Evolutionary conservation across 2,888 invertebrate genomes (phyloP).

Genomic region (Watsonalla binaria): DNA sequence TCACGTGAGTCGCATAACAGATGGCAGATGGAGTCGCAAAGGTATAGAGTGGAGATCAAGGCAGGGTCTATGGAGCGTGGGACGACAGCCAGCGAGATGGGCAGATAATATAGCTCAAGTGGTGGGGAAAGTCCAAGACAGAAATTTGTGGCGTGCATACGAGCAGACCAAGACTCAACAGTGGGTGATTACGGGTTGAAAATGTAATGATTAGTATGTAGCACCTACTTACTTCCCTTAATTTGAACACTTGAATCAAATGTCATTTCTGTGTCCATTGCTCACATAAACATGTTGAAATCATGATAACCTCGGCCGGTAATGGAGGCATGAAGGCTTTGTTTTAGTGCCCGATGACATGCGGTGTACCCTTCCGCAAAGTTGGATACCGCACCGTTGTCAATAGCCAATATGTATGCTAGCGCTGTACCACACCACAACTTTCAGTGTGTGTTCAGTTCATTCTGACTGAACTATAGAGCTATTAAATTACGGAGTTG

Average conservation of each 20-base stretch:
- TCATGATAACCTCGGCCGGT: slow-evolving; percentile 33
- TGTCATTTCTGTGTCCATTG: slow-evolving; percentile 30
- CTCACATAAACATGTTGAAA: slow-evolving; percentile 33
- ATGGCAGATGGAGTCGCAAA: too few relatives aligned
- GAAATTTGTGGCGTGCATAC: too few relatives aligned
- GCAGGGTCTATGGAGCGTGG: too few relatives aligned
- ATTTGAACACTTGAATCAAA: slow-evolving; percentile 27
- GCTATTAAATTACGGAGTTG: neutral
- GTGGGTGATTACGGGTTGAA: too few relatives aligned
- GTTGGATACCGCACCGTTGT: slow-evolving; percentile 3
- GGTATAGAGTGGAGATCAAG: too few relatives aligned
- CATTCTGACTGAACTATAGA: neutral
- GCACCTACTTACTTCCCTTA: too few relatives aligned
- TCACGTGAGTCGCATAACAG: too few relatives aligned
- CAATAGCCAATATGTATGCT: slow-evolving; percentile 1
- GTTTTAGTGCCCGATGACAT: slow-evolving; percentile 37
- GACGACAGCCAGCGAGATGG: too few relatives aligned
- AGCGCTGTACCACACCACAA: neutral
- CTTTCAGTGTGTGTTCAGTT: neutral
- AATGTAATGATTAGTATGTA: too few relatives aligned
- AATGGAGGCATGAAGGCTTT: slow-evolving; percentile 25
- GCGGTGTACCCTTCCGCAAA: slow-evolving; percentile 13
- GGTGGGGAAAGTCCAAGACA: too few relatives aligned
- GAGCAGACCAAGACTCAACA: too few relatives aligned
- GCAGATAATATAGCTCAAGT: too few relatives aligned